Evolutionary conservation across 1,140 invertebrate genomes (phyloP).

Genomic region (Ptiloglossa arizonensis): DNA sequence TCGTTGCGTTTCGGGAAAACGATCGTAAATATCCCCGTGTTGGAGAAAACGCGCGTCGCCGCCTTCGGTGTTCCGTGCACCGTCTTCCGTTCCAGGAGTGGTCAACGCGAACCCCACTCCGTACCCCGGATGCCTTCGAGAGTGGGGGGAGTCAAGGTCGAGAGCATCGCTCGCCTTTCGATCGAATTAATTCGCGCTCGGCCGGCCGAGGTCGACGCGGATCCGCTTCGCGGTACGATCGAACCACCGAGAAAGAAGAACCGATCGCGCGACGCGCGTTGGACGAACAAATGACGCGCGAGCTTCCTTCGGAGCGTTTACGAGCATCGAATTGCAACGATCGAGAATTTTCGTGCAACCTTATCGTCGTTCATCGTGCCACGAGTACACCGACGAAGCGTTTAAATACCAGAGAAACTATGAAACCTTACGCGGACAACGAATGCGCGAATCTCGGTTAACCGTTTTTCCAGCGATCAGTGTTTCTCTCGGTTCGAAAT

Average conservation of each 20-base stretch:
- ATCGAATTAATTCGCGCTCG: conserved; percentile 44
- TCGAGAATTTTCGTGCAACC: too few species aligned
- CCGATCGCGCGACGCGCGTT: conserved; percentile 30
- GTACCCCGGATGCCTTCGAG: conserved; percentile 32
- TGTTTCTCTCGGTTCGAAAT: too few species aligned
- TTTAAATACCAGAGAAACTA: too few species aligned
- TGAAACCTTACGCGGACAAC: too few species aligned
- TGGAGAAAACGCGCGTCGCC: conserved; percentile 50
- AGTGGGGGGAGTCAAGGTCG: too few species aligned
- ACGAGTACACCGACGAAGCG: too few species aligned
- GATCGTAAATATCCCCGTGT: conserved; percentile 72
- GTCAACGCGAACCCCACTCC: conserved; percentile 11
- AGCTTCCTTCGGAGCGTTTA: too few species aligned
- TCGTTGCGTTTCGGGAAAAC: conserved; percentile 68
- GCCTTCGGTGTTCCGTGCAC: conserved; percentile 24
- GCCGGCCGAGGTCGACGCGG: conserved; percentile 12
- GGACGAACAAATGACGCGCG: too few species aligned
- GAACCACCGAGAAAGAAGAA: conserved; percentile 33
- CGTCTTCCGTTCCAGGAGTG: conserved; percentile 13
- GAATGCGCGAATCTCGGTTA: conserved; percentile 35
- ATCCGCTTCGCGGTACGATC: conserved; percentile 38
- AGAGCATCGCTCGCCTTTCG: conserved; percentile 40
- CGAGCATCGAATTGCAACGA: too few species aligned
- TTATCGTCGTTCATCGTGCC: too few species aligned
- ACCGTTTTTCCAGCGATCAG: conserved; percentile 4